Evolutionary conservation across 2,888 invertebrate species (phyloP).

Genomic region (Macropis europaea): DNA sequence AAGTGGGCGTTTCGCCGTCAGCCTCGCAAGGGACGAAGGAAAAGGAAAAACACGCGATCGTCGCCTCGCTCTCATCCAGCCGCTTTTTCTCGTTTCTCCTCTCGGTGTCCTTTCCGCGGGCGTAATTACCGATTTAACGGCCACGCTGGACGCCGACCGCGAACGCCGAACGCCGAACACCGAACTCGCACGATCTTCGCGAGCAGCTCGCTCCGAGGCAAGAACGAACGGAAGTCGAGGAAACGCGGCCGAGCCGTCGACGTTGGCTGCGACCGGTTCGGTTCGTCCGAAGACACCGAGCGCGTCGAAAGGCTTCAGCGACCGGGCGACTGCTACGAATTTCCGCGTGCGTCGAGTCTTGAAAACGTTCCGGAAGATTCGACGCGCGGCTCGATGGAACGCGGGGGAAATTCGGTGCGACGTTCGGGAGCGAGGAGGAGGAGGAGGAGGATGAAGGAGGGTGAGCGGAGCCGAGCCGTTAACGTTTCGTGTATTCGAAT

Average conservation of each 20-base stretch:
- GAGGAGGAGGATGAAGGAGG: not conserved
- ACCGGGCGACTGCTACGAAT: too few relatives aligned
- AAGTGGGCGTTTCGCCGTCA: constrained; percentile 76
- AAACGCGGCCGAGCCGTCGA: too few relatives aligned
- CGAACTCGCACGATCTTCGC: constrained; percentile 60
- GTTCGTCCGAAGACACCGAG: too few relatives aligned
- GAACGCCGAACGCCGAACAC: constrained; percentile 71
- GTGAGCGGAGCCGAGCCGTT: constrained; percentile 63
- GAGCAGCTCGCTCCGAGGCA: constrained; percentile 68
- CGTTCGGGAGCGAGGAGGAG: not conserved
- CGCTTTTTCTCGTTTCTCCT: constrained; percentile 15
- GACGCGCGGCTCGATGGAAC: too few relatives aligned
- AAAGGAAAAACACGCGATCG: constrained; percentile 38
- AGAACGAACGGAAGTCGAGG: not conserved
- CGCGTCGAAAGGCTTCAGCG: not conserved
- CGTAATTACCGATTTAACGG: constrained; percentile 77
- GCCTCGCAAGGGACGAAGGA: constrained; percentile 34
- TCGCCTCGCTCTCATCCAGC: constrained; percentile 34
- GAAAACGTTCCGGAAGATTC: too few relatives aligned
- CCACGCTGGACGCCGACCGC: constrained; percentile 68
- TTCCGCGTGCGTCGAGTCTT: too few relatives aligned
- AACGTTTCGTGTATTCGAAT: constrained; percentile 78
- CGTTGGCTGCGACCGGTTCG: too few relatives aligned
- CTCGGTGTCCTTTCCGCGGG: constrained; percentile 4
- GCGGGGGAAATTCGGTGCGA: not conserved